A percentile compares a stretch with the other conserved stretches of the same genome.
Conservation (phyloP, 2,797 vertebrate genomes). For the Premnoplex brunnescens region DNA sequence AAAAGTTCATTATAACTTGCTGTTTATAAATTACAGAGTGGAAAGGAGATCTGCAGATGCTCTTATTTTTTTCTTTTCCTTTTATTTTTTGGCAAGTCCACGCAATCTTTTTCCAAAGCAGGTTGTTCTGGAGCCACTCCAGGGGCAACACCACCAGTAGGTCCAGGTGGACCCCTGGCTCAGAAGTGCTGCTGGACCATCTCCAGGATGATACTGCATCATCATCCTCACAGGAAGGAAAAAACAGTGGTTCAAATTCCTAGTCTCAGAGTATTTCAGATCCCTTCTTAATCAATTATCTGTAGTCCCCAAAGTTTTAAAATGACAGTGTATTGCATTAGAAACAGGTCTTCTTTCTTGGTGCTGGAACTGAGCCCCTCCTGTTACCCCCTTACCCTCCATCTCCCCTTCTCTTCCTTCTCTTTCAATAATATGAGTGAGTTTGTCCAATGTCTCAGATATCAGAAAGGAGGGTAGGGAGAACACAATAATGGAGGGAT, state of each 20-base stretch:
- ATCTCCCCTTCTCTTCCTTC: background rate
- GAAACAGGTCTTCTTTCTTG: background rate
- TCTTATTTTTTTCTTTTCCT: background rate
- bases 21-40: slow-evolving; percentile 76
- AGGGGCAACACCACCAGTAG: background rate
- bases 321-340: slow-evolving; percentile 41
- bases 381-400: background rate
- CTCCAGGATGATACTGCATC: background rate
- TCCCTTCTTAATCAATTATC: slow-evolving; percentile 41
- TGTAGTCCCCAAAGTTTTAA: slow-evolving; percentile 36
- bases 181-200: background rate
- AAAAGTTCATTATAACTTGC: slow-evolving; percentile 74
- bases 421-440: background rate
- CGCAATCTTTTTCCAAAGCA: slow-evolving; percentile 9
- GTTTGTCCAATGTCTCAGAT: background rate
- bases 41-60: slow-evolving; percentile 59
- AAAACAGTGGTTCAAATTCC: slow-evolving; percentile 36
- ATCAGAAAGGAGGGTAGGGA: background rate
- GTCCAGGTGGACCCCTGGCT: background rate
- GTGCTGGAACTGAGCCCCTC: background rate
- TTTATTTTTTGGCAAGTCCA: slow-evolving; percentile 44
- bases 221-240: background rate
- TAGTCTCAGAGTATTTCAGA: background rate
- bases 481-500: background rate
- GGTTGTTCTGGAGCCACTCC: background rate